phyloP scores from a whole-genome alignment of 2,113 vertebrate species.

The Melanostigma gelatinosum region DNA sequence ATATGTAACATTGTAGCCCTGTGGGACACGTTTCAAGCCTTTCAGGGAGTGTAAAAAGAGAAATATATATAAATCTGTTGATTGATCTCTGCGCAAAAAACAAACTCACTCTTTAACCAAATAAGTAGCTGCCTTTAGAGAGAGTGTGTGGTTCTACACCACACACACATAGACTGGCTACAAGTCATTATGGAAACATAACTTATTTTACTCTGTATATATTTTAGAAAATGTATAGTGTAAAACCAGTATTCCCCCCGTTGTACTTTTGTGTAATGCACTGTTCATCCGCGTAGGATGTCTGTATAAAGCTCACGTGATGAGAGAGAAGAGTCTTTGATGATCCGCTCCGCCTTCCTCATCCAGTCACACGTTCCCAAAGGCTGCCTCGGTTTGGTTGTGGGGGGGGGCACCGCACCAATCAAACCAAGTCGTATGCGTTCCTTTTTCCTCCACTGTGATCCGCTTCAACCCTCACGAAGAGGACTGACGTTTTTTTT shows the following conservation, averaged over 20 bases:
- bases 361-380: conserved; percentile 51
- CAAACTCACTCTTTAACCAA: conserved; percentile 95
- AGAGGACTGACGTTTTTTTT: conserved; percentile 58
- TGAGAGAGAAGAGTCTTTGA: conserved; percentile 69
- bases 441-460: conserved; percentile 93
- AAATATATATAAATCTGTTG: conserved; percentile 97
- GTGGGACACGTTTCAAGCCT: conserved; percentile 66
- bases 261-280: conserved; percentile 97
- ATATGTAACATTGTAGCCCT: conserved; percentile 96
- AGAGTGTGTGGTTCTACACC: conserved; percentile 84
- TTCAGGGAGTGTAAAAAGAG: conserved; percentile 91
- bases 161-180: conserved; percentile 84
- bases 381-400: conserved; percentile 44
- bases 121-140: conserved; percentile 98
- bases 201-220: conserved; percentile 99
- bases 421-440: conserved; percentile 88
- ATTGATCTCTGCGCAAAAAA: conserved; percentile 88
- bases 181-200: conserved; percentile 91
- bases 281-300: conserved; percentile 89
- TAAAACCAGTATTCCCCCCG: conserved; percentile 90
- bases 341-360: conserved; percentile 51
- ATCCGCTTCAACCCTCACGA: conserved; percentile 83
- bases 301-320: conserved; percentile 83
- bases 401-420: conserved; percentile 55
- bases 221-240: conserved; percentile 98